Evolutionary conservation across 2,888 invertebrate species (phyloP), one percentile per base, ranked within the genome.

Genomic region (Limenitis camilla): DNA sequence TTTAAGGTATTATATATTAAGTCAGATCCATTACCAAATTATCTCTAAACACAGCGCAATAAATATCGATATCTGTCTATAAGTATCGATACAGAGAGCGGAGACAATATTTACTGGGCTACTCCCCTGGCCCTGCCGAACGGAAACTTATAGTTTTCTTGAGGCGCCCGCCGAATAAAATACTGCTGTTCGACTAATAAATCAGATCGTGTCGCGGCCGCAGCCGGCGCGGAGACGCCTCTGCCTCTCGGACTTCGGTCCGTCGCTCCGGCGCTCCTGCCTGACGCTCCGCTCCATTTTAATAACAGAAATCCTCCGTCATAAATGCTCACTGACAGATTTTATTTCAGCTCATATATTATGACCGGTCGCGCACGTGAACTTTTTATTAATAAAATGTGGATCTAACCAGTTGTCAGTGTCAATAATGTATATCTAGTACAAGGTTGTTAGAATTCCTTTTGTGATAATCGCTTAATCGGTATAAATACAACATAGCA

Each of bases 101-200:
- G 80, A 78, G 85, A 86, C 86, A 86, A 85, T 86, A 86, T 87
- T 85, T 85, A 85, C 78, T 81, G 81, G 78, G 77, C 81, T 76
- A 74, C 79, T 81, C 83, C 86, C 84, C 78, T 76, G 78, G 80
- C 76, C 80, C 78, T 81, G 78, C 80, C 84, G 78, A 85, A 83
- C 85, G 84, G 83, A 85, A 86, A 86, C 86, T 87, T 87, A 86
- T 86, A 87, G 87, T 81, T 84, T 83, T 79, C 78, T 86, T 87
- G 85, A 86, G 86, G 84, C 86, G 84, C 84, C 84, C 82, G 80
- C 69, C 78, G 85, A 79, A 87, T 87, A 86, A 86, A 86, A 87
- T 87, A 87, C 83, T 81, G 83, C 82, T 81, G 84, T 74, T 72
- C 70, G 70, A 77, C 72, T 69, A 77, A 86, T 87, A 87, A 87